These are phyloP conservation scores for Plebejus melissa DNA, from an alignment of 2,888 invertebrate species.

Conservation along the genomic window DNA sequence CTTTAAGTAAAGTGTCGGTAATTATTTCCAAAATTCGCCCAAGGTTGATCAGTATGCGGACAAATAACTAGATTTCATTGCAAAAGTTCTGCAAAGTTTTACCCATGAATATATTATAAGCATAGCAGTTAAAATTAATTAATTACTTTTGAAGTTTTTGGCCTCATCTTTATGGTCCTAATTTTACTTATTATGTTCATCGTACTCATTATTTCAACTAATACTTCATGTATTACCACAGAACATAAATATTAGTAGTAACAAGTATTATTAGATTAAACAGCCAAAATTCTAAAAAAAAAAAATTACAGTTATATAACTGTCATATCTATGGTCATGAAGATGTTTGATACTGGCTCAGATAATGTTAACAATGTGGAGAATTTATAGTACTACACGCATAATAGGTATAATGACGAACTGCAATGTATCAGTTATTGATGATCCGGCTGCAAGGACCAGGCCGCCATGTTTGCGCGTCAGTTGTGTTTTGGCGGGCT, in stretches of 20 bases:
- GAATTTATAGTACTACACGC: neutral
- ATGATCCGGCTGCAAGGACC: slow-evolving; percentile 10
- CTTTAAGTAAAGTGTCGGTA: neutral
- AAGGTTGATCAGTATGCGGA: neutral
- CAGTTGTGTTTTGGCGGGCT: neutral
- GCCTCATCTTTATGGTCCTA: neutral
- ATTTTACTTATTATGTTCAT: neutral
- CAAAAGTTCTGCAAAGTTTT: neutral
- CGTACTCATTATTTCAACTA: too few species aligned
- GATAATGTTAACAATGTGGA: too few species aligned
- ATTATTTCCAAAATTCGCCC: neutral
- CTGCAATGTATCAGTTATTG: neutral
- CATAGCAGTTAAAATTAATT: neutral
- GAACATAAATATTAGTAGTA: too few species aligned
- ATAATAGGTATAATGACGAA: neutral
- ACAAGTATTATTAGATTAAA: too few species aligned
- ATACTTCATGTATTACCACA: too few species aligned
- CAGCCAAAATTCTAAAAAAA: too few species aligned
- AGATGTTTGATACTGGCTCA: too few species aligned
- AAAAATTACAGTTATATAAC: too few species aligned
- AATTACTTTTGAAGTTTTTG: neutral
- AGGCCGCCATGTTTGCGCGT: slow-evolving; percentile 8
- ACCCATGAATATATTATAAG: neutral
- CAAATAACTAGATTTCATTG: slow-evolving; percentile 5
- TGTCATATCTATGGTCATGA: too few species aligned